Base-by-base conservation (phyloP, 1,140 invertebrate species). In the Elysia chlorotica region DNA sequence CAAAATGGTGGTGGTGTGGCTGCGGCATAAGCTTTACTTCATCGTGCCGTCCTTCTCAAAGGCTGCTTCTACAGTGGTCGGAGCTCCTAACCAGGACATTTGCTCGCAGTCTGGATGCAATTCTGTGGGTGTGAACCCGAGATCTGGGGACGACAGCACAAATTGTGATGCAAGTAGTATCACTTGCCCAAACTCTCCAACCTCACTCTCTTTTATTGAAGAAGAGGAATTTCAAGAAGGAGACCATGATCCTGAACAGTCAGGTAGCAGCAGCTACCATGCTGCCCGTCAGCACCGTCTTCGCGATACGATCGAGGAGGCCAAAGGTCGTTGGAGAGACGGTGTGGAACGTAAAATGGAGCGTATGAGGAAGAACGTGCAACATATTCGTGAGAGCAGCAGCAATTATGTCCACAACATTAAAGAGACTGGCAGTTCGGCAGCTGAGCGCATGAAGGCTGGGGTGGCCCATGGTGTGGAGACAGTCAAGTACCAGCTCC, bases 391-490 rank as follows among this genome's bases (percentile, higher is more conserved):
- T 48, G 81, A 84, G 59, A 80, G 82, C 21, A 79, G 82, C 19
- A 82, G 73, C 35, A 76, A 80, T 5, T 83, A 84, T 71, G 79
- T 87, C 33, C 79, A 82, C 53, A 82, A 74, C 23, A 82, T 87
- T 35, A 79, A 78, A 57, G 81, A 81, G 35, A 74, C 81, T 3
- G 76, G 83, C 31, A 81, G 79, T 37, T 59, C 79, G 14, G 82
- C 84, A 2, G 82, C 80, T 14, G 78, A 73, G 31, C 73, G 73
- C 30, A 79, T 85, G 41, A 81, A 72, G 65, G 81, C 80, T 31
- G 82, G 83, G 6, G 78, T 86, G 5, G 82, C 78, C 0, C 59
- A 82, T 37, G 83, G 84, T 19, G 78, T 86, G 66, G 82, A 85
- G 67, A 82, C 79, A 48, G 79, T 85, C n/a, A 85, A 85, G 65